These are phyloP conservation scores for human (Homo sapiens) DNA, from an alignment of 2,113 vertebrate genomes.

Conservation along the genomic window DNA sequence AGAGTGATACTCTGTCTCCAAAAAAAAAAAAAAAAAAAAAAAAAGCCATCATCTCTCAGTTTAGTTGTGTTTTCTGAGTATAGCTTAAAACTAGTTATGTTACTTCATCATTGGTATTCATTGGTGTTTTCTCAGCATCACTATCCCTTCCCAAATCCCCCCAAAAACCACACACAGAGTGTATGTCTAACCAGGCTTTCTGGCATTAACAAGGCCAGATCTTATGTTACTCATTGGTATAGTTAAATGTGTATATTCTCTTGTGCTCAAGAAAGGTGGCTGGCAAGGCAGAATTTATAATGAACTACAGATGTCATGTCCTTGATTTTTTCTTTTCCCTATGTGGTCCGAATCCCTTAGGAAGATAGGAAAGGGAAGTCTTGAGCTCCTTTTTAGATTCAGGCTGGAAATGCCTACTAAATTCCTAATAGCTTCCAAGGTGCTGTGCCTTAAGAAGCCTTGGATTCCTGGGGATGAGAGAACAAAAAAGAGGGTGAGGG, in stretches of 20 bases:
- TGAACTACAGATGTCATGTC: background rate
- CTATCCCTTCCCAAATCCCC: rapidly evolving
- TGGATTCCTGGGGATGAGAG: background rate
- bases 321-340: background rate
- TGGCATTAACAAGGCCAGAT: background rate
- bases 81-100: background rate
- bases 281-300: background rate
- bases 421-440: background rate
- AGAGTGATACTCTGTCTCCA: too few relatives aligned
- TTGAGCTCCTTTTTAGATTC: background rate
- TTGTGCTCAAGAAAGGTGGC: background rate
- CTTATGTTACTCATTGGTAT: background rate
- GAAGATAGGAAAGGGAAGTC: background rate
- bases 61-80: background rate
- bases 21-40: background rate
- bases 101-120: background rate
- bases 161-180: background rate
- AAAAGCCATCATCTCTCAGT: background rate
- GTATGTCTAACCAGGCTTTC: background rate
- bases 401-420: background rate
- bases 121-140: background rate
- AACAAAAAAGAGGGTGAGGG: background rate
- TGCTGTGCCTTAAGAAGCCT: background rate
- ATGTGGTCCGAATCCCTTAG: background rate
- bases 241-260: background rate